Base-by-base conservation (phyloP, 2,113 vertebrate species). In the Oncorhynchus nerka region DNA sequence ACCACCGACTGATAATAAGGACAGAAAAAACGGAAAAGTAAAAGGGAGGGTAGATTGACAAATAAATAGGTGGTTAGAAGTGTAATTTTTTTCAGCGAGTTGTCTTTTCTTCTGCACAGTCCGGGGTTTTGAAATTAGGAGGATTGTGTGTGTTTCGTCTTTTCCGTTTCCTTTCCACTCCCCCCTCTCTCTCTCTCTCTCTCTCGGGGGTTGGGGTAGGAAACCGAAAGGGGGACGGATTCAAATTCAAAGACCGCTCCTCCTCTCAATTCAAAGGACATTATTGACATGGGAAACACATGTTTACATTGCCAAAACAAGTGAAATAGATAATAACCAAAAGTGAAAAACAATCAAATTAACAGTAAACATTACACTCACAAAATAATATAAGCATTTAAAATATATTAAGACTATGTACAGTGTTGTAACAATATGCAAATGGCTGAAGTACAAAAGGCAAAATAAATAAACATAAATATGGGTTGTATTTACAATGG, bases 121-220 rank as follows among this genome's bases (percentile, higher is more conserved):
- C 81, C 79, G 75, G 69, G 84, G 86, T 80, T 85, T 93, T 92
- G 89, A 83, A 87, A 92, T 92, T 89, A 73, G 90, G 84, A 89
- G 16, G 39, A 45, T 55, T 86, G 84, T 79, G 77, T 85, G 70
- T 87, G 86, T 91, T 92, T 90, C 83, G 88, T 92, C 90, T 92
- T 94, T 93, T 93, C 39, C 92, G 91, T 90, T 94, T 93, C 91
- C 93, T 92, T 90, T 79, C 74, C 24, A 86, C 83, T 88, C 71
- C 65, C 78, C 16, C 9, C 32, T 9, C 9, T 11, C 39, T 45
- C 8, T 9, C 8, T 45, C 39, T 45, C 8, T 12, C 39, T 11
- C 39, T 11, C 8, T 9, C 39, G 81, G 85, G 57, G 81, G 83
- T 68, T 74, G 86, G 79, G 65, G 65, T 78, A 24, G 22, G 22